phyloP scores from a whole-genome alignment of 2,113 vertebrate genomes.

The Pseudopipra pipra region DNA sequence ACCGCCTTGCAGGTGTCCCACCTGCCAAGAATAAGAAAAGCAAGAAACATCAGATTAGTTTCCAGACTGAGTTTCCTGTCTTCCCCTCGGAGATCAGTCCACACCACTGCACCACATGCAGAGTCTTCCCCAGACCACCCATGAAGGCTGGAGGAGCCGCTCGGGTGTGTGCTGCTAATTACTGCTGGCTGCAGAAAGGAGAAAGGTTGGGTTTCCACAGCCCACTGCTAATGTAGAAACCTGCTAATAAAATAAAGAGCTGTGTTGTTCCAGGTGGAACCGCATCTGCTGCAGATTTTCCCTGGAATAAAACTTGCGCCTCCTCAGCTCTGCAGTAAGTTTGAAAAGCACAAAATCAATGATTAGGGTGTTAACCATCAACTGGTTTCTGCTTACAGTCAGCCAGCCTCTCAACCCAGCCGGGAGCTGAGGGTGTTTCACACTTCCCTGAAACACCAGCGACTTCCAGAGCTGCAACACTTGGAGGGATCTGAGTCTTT shows the following conservation, averaged over 20 bases:
- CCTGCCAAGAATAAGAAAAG: constrained; percentile 62
- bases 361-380: background rate
- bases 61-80: constrained; percentile 46
- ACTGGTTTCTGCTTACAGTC: background rate
- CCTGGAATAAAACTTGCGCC: background rate
- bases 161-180: background rate
- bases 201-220: background rate
- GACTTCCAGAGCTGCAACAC: background rate
- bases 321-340: background rate
- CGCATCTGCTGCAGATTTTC: background rate
- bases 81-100: background rate
- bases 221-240: background rate
- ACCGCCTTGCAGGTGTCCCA: constrained; percentile 22
- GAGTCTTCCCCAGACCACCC: constrained; percentile 22
- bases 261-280: constrained; percentile 39
- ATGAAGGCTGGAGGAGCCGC: background rate
- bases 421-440: background rate
- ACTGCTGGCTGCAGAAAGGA: background rate
- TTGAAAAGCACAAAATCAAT: background rate
- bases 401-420: background rate
- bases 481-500: background rate
- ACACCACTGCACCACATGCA: background rate
- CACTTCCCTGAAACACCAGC: background rate
- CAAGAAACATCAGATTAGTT: background rate
- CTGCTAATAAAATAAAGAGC: constrained; percentile 7